phyloP scores from a whole-genome alignment of 92 coral and sea anemone genomes.

The Hydrozoanthus gracilis region DNA sequence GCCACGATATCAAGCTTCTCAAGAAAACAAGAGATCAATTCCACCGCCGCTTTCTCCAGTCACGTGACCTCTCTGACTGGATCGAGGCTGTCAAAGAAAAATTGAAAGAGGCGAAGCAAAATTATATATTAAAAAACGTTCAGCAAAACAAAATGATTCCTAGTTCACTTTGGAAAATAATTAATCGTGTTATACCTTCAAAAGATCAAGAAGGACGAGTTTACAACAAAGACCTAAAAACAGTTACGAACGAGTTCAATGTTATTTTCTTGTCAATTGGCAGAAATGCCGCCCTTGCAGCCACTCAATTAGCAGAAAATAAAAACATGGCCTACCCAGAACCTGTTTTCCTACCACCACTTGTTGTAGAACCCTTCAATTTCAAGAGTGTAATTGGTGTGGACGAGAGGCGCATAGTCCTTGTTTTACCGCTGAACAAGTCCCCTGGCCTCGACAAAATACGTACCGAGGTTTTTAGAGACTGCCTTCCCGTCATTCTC shows the following conservation, averaged over 20 bases:
- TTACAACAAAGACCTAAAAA: conserved; percentile 49
- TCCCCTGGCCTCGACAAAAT: conserved; percentile 65
- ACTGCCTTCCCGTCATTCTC: conserved; percentile 52
- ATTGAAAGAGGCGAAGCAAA: conserved; percentile 60
- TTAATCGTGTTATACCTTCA: conserved; percentile 43
- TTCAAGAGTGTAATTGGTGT: conserved; percentile 45
- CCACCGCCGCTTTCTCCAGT: conserved; percentile 51
- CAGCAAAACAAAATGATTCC: conserved; percentile 53
- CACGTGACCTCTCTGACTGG: conserved; percentile 54
- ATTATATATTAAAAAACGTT: conserved; percentile 53
- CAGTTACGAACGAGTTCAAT: conserved; percentile 49
- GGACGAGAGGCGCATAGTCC: conserved; percentile 44
- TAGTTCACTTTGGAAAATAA: conserved; percentile 43
- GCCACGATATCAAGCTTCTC: conserved; percentile 53
- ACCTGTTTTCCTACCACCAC: not conserved
- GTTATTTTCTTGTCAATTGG: conserved; percentile 49
- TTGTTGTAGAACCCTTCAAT: conserved; percentile 39
- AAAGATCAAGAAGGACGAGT: conserved; percentile 43
- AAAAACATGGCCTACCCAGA: conserved; percentile 45
- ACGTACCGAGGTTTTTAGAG: conserved; percentile 44
- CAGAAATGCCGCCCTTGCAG: conserved; percentile 54
- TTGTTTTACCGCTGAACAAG: conserved; percentile 56
- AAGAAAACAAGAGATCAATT: conserved; percentile 51
- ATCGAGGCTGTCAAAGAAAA: conserved; percentile 46
- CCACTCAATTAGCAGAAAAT: conserved; percentile 32